phyloP scores from a whole-genome alignment of 2,888 invertebrate species.

The Sphinx pinastri region DNA sequence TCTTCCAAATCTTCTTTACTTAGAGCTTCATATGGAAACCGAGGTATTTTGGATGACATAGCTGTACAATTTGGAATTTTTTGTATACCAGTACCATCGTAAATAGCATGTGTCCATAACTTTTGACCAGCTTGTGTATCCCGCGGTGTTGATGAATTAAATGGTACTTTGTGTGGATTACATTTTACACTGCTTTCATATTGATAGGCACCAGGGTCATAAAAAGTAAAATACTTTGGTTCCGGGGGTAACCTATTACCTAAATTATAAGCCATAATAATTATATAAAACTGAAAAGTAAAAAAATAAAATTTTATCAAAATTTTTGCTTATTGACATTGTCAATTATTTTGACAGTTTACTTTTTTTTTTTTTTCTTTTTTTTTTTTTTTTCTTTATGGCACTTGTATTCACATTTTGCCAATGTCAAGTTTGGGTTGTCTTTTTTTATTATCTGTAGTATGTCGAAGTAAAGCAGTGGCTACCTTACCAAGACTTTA shows the following conservation, averaged over 20 bases:
- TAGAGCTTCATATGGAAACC: constrained; percentile 66
- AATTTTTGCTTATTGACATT: background rate
- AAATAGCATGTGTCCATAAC: constrained; percentile 65
- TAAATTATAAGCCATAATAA: constrained; percentile 58
- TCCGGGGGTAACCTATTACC: constrained; percentile 54
- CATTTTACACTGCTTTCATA: constrained; percentile 34
- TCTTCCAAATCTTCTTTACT: constrained; percentile 61
- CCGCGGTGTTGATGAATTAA: constrained; percentile 60
- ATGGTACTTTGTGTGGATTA: constrained; percentile 55
- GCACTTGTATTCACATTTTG: no score
- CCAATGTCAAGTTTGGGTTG: no score
- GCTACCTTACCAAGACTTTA: no score
- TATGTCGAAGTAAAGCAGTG: no score
- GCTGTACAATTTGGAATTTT: constrained; percentile 63
- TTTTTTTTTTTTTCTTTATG: no score
- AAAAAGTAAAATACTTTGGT: constrained; percentile 50
- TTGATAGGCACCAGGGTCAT: constrained; percentile 70
- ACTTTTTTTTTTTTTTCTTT: no score
- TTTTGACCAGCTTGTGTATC: constrained; percentile 39
- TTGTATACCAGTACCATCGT: constrained; percentile 42
- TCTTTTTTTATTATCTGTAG: no score
- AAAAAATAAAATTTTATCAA: background rate
- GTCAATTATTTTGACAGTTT: background rate
- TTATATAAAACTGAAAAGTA: background rate
- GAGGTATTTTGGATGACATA: constrained; percentile 59